Evolutionary conservation across 2,888 invertebrate species (phyloP).

Genomic region (Coelopa pilipes): DNA sequence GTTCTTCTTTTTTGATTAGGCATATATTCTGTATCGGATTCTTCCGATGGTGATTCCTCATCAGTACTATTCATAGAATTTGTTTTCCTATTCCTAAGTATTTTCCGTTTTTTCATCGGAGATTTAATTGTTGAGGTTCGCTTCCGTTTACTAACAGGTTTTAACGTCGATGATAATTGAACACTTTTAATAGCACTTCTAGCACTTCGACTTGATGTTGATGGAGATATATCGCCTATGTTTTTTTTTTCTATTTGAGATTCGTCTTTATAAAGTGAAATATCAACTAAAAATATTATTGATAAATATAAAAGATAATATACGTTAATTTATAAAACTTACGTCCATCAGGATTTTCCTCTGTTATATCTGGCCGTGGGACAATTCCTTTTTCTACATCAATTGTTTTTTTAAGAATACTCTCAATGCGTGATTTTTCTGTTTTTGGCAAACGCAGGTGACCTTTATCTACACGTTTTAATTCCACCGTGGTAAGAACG

Average conservation of each 20-base stretch:
- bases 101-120: slow-evolving; percentile 47
- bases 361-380: slow-evolving; percentile 75
- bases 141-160: slow-evolving; percentile 42
- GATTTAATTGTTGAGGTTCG: slow-evolving; percentile 40
- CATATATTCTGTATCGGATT: slow-evolving; percentile 54
- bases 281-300: slow-evolving; percentile 81
- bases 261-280: slow-evolving; percentile 85
- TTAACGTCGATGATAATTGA: slow-evolving; percentile 32
- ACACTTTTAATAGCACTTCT: slow-evolving; percentile 42
- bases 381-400: slow-evolving; percentile 81
- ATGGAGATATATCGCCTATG: slow-evolving; percentile 38
- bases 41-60: slow-evolving; percentile 49
- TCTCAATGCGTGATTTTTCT: slow-evolving; percentile 83
- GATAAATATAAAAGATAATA: too few relatives aligned
- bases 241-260: slow-evolving; percentile 74
- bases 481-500: slow-evolving; percentile 84
- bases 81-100: slow-evolving; percentile 49
- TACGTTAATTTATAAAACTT: slow-evolving; percentile 69
- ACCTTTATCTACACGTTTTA: slow-evolving; percentile 79
- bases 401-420: slow-evolving; percentile 85
- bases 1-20: slow-evolving; percentile 49
- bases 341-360: slow-evolving; percentile 88
- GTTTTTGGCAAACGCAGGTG: slow-evolving; percentile 76
- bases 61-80: slow-evolving; percentile 46
- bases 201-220: slow-evolving; percentile 40